These are phyloP conservation scores for Dichetophora obliterata DNA, from an alignment of 2,888 invertebrate species.

Conservation along the genomic window DNA sequence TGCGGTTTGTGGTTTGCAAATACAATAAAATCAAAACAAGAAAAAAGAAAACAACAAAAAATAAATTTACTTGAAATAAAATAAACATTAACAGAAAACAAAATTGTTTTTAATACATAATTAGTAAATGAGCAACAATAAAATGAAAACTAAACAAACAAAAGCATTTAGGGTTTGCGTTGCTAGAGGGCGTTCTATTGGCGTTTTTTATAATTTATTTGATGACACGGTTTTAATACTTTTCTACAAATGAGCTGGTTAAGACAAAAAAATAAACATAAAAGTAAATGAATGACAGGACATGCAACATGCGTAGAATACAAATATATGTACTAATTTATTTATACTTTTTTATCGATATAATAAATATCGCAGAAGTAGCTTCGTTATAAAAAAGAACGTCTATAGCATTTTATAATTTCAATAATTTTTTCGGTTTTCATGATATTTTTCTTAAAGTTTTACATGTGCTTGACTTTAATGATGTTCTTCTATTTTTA, in stretches of 20 bases:
- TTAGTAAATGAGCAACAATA: conserved; percentile 53
- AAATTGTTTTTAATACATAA: conserved; percentile 34
- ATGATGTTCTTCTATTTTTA: neutral
- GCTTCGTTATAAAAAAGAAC: too few relatives aligned
- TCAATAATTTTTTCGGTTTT: too few relatives aligned
- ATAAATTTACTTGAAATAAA: conserved; percentile 51
- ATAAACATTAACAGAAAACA: conserved; percentile 46
- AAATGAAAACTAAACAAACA: conserved; percentile 2
- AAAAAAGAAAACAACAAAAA: conserved; percentile 42
- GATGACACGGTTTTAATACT: neutral
- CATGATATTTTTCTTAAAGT: neutral
- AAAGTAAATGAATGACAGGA: neutral
- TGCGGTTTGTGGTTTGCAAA: conserved; percentile 43
- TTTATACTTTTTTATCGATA: neutral
- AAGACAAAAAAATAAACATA: neutral
- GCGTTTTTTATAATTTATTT: neutral
- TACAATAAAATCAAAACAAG: conserved; percentile 42
- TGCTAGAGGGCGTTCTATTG: too few relatives aligned
- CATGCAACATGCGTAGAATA: conserved; percentile 19
- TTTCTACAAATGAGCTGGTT: neutral
- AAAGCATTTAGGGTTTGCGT: neutral
- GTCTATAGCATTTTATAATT: too few relatives aligned
- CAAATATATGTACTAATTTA: neutral
- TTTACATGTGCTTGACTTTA: too few relatives aligned
- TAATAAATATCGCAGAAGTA: too few relatives aligned